Evolutionary conservation across 2,888 invertebrate genomes (phyloP).

Genomic region (Sepiola atlantica): DNA sequence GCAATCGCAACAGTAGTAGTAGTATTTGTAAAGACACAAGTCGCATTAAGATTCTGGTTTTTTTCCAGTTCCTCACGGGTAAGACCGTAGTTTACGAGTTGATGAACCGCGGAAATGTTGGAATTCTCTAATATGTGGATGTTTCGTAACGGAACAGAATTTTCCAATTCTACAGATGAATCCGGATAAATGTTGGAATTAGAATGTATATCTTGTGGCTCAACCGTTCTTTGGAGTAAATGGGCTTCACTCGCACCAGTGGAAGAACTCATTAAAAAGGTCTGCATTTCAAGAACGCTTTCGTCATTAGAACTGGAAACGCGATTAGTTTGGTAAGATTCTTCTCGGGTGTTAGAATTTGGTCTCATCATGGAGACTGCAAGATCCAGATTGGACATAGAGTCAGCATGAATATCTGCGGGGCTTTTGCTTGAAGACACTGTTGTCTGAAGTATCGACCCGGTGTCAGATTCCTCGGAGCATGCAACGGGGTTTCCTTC

Average conservation of each 20-base stretch:
- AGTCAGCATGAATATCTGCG: not conserved
- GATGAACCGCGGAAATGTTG: not conserved
- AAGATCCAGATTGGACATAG: constrained; percentile 8
- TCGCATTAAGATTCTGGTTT: not conserved
- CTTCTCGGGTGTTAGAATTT: not conserved
- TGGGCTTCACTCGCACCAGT: not conserved
- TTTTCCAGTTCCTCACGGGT: not conserved
- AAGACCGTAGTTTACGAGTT: not conserved
- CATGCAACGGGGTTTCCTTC: not conserved
- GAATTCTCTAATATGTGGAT: not conserved
- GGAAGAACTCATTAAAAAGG: not conserved
- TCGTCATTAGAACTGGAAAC: not conserved
- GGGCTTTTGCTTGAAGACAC: not conserved
- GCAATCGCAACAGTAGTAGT: not conserved
- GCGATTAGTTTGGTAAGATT: not conserved
- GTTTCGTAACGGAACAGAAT: not conserved
- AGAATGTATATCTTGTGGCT: not conserved
- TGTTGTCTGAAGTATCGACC: not conserved
- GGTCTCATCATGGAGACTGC: not conserved
- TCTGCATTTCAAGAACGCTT: not conserved
- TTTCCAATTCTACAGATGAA: not conserved
- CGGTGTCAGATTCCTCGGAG: not conserved
- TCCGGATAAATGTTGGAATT: not conserved
- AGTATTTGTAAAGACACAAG: not conserved
- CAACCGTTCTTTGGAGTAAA: not conserved